phyloP scores from a whole-genome alignment of 2,113 vertebrate genomes.

The Psittacula cyanocephala region DNA sequence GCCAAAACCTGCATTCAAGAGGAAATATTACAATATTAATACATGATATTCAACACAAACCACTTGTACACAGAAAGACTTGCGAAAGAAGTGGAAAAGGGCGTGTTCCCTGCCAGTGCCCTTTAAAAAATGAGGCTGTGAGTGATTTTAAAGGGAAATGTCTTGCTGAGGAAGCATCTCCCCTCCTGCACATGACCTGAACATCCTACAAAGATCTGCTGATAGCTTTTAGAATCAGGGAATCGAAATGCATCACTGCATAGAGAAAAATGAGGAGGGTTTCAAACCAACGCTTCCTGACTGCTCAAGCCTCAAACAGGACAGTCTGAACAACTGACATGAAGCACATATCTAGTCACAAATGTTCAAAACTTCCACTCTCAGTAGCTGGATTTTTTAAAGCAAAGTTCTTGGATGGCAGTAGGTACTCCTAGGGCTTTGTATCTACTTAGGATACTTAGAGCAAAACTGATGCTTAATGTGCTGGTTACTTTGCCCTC shows the following conservation, averaged over 20 bases:
- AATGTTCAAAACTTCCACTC: not conserved
- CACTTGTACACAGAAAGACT: not conserved
- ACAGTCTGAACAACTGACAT: not conserved
- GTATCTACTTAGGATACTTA: not conserved
- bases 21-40: not conserved
- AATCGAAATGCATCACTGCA: not conserved
- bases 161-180: not conserved
- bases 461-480: not conserved
- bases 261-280: not conserved
- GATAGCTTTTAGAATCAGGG: not conserved
- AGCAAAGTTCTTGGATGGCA: not conserved
- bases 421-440: not conserved
- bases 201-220: not conserved
- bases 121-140: not conserved
- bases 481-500: not conserved
- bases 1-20: not conserved
- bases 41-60: not conserved
- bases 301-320: not conserved
- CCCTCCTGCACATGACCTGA: not conserved
- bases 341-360: not conserved
- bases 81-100: not conserved
- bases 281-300: not conserved
- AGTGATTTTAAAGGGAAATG: not conserved
- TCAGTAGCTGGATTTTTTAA: not conserved
- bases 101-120: rapidly evolving